Conservation (phyloP, 1,140 invertebrate species). For the Pachypeltis micranthus region DNA sequence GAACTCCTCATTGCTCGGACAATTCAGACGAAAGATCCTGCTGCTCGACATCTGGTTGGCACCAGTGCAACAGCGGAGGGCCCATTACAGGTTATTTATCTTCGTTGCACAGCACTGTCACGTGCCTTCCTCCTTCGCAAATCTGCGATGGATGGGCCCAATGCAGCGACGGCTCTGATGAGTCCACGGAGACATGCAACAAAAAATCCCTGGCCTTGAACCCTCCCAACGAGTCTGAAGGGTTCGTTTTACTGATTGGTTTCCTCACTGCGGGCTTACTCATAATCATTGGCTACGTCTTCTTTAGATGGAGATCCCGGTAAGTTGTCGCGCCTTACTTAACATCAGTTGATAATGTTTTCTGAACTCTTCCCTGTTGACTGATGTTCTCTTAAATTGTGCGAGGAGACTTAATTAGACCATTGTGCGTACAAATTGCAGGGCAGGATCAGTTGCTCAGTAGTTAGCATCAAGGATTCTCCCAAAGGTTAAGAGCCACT, state of each 20-base stretch:
- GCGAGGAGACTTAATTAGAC: too few relatives aligned
- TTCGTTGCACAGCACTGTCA: constrained; percentile 34
- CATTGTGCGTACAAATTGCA: too few relatives aligned
- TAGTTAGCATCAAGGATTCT: too few relatives aligned
- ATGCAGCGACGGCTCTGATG: constrained; percentile 61
- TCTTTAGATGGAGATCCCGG: constrained; percentile 21
- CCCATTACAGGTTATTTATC: constrained; percentile 44
- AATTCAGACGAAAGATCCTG: constrained; percentile 55
- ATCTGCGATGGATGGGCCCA: constrained; percentile 55
- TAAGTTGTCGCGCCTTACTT: background rate
- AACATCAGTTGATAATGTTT: constrained; percentile 33
- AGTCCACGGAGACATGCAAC: constrained; percentile 33
- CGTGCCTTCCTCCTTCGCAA: constrained; percentile 42
- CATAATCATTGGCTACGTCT: constrained; percentile 29
- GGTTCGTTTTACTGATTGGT: constrained; percentile 22
- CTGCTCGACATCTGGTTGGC: constrained; percentile 14
- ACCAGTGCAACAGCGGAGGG: constrained; percentile 6
- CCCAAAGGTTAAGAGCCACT: too few relatives aligned
- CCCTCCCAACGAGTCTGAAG: background rate
- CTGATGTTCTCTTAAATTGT: too few relatives aligned
- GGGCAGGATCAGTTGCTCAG: too few relatives aligned
- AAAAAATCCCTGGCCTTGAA: background rate
- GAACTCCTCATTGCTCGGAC: constrained; percentile 58
- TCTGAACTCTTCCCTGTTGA: background rate
- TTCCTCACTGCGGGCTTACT: constrained; percentile 37